Base-by-base conservation (phyloP, 1,140 invertebrate genomes). In the Aphelinus atriplicis region DNA sequence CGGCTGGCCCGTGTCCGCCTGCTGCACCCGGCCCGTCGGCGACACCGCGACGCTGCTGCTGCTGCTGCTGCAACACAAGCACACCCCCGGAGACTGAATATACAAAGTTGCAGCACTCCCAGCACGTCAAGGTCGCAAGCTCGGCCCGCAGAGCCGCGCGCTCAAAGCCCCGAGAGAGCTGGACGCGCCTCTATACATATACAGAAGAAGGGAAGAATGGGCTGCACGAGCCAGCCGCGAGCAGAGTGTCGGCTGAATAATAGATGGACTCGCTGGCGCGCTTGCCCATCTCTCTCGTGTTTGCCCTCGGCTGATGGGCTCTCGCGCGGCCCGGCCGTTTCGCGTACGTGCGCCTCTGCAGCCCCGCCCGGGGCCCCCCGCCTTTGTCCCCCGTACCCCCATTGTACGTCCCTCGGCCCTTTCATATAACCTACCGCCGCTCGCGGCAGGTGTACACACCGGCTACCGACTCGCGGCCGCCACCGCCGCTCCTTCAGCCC, bases 251-350 rank as follows among this genome's bases (percentile, higher is more conserved):
- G 75, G 70, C 73, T 87, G 84, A 88, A 88, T 88, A 87, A 88
- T 87, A 86, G 80, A 88, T 86, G 81, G 83, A 82, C 81, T 84
- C 81, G 86, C 79, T 83, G 82, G 73, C 82, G 82, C 83, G 85
- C 86, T 87, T 26, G 26, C 26, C 26, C 26, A 87, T 88, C 85
- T 86, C 85, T 79, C 77, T 80, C 77, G 83, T 88, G 85, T 87
- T 87, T 88, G 83, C 87, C 78, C 26, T 26, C 81, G 84, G 80
- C 80, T 87, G 86, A 88, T 87, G 81, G 85, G 80, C 80, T 80
- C 79, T 78, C 73, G 81, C 79, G 79, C 78, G 77, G 66, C 26
- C 26, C 64, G 43, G 45, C 73, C 57, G 51, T 57, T 42, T 74
- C 51, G 50, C 64, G 45, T 61, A 26, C 26, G 26, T 26, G 26